Evolutionary conservation across 2,888 invertebrate genomes (phyloP).

Genomic region (Xanthorhoe designata): DNA sequence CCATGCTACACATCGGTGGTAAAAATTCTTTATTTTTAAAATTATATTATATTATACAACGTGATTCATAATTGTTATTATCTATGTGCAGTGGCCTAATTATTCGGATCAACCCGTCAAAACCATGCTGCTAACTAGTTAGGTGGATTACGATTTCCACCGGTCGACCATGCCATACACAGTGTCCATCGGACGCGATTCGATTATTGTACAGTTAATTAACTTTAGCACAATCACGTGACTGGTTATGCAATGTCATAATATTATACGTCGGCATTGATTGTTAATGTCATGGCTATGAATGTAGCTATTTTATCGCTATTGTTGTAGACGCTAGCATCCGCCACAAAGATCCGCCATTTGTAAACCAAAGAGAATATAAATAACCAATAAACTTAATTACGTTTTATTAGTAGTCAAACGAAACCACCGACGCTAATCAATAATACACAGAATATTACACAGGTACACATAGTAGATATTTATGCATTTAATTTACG

Average conservation of each 20-base stretch:
- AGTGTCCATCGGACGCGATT: conserved; percentile 9
- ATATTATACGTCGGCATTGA: not conserved
- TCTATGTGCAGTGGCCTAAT: not conserved
- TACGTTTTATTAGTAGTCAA: too few species aligned
- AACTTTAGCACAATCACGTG: conserved; percentile 50
- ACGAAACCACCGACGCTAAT: too few species aligned
- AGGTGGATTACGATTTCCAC: not conserved
- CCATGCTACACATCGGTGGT: too few species aligned
- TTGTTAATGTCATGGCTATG: not conserved
- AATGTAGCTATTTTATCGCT: not conserved
- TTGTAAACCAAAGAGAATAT: too few species aligned
- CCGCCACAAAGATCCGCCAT: too few species aligned
- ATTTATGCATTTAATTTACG: too few species aligned
- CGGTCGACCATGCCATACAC: not conserved
- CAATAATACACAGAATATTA: too few species aligned
- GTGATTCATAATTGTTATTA: not conserved
- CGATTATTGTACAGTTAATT: conserved; percentile 53
- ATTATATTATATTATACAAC: too few species aligned
- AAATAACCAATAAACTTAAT: too few species aligned
- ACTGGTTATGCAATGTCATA: conserved; percentile 23
- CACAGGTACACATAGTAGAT: too few species aligned
- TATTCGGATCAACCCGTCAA: conserved; percentile 6
- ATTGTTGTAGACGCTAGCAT: not conserved
- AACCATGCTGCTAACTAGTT: conserved; percentile 2
- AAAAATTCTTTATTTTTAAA: too few species aligned